Conservation (phyloP, 2,113 vertebrate species). For the Lichenostomus cassidix region DNA sequence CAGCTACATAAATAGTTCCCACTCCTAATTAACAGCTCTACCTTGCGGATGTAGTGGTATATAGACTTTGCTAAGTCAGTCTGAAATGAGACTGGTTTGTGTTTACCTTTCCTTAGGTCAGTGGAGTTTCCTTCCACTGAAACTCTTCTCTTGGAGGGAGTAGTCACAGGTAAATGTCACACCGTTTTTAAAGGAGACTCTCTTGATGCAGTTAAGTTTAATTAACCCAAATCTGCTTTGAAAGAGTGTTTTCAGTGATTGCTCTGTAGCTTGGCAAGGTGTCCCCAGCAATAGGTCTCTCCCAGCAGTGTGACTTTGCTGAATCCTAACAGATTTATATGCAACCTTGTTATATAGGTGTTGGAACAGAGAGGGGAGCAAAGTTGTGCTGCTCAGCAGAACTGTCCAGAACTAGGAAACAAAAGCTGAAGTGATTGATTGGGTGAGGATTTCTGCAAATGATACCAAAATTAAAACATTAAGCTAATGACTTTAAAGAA, state of each 20-base stretch:
- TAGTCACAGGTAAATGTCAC: constrained; percentile 42
- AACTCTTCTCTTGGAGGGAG: constrained; percentile 38
- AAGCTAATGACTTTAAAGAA: constrained; percentile 66
- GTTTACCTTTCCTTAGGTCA: constrained; percentile 46
- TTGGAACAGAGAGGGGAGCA: neutral
- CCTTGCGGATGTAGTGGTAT: neutral
- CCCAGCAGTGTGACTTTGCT: neutral
- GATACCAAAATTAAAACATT: constrained; percentile 72
- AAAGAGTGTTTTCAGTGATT: neutral
- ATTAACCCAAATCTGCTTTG: constrained; percentile 2
- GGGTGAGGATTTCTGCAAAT: constrained; percentile 56
- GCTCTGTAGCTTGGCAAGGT: neutral
- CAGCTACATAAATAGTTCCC: neutral
- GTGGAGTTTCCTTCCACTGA: constrained; percentile 9
- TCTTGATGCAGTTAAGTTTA: constrained; percentile 34
- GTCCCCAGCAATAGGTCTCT: neutral
- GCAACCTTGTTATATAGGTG: neutral
- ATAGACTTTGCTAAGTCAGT: constrained; percentile 2
- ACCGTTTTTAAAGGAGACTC: neutral
- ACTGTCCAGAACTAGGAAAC: constrained; percentile 18
- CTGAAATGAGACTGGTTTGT: constrained; percentile 9
- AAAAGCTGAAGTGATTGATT: constrained; percentile 58
- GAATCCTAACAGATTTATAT: neutral
- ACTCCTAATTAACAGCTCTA: constrained; percentile 51
- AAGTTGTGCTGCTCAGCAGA: constrained; percentile 37